Base-by-base conservation (phyloP, 92 coral and sea anemone species). In the Actinernus sp. region DNA sequence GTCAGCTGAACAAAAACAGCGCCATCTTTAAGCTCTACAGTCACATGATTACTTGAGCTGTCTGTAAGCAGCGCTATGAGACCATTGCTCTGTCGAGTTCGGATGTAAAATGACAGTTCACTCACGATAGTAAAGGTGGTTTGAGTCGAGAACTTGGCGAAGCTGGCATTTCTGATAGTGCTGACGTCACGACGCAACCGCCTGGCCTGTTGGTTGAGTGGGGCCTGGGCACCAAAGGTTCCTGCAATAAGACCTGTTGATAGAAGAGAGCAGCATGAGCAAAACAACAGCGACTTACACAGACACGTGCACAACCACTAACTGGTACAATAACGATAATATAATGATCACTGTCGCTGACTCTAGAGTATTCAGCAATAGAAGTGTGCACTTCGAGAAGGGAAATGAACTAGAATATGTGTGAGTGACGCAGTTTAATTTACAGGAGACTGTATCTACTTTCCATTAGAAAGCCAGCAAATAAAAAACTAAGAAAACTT, bases 221-320 rank as follows among this genome's bases (percentile, higher is more conserved):
- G 79, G 16, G 85, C 73, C 21, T 88, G 83, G 11, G 94, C 89
- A n/a, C 98, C 98, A 71, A 93, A 93, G 7, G 98, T 86, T 23
- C 84, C 97, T 39, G 97, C 73, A 22, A 68, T 80, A 34, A 93
- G 63, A 23, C 67, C 98, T 93, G 55, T 7, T 6, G 63, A 33
- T 26, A 43, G 16, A 51, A 36, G 13, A 8, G n/a, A 0, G 11
- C n/a, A 16, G 41, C 8, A 7, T 36, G 14, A 36, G 14, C 7
- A 36, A 36, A 36, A 36, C 41, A 7, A 36, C 41, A 14, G 14
- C 41, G 41, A 14, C 41, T 14, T 7, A 36, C 7, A 36, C 41
- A 36, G 14, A 7, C 41, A 36, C 7, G 14, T 36, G 41, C 7
- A 14, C 41, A 36, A n/a, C n/a, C n/a, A n/a, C n/a, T n/a, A n/a